A percentile compares a stretch with the other conserved stretches of the same genome.
Conservation (phyloP, 2,113 vertebrate species). For the Nothocercus nigrocapillus region DNA sequence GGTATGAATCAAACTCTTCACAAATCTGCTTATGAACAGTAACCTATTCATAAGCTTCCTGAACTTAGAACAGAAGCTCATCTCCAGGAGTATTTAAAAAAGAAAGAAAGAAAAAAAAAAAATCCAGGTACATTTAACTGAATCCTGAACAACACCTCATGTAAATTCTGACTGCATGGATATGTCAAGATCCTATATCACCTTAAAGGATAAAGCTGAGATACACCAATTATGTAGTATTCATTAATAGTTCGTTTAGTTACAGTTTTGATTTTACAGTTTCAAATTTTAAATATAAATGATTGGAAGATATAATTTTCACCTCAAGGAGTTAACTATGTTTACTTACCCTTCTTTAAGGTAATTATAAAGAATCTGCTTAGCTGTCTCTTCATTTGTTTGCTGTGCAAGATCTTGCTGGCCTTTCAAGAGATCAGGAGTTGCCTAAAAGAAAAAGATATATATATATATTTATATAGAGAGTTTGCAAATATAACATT, state of each 20-base stretch:
- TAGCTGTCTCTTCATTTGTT: slow-evolving; percentile 95
- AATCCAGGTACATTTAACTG: background rate
- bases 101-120: background rate
- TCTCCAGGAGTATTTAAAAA: background rate
- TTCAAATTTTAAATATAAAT: background rate
- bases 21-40: background rate
- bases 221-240: background rate
- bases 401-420: slow-evolving; percentile 92
- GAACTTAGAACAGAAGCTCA: background rate
- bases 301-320: background rate
- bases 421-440: slow-evolving; percentile 95
- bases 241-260: background rate
- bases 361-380: slow-evolving; percentile 96
- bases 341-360: slow-evolving; percentile 94
- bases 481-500: background rate
- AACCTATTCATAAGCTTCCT: too few species aligned
- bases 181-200: background rate
- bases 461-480: background rate
- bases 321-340: background rate
- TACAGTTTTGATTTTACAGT: background rate
- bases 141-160: background rate
- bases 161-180: background rate
- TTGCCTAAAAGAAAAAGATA: slow-evolving; percentile 79
- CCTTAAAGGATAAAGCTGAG: background rate
- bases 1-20: background rate